These are phyloP conservation scores for Pissodes strobi DNA, from an alignment of 1,140 invertebrate genomes.

Conservation along the genomic window DNA sequence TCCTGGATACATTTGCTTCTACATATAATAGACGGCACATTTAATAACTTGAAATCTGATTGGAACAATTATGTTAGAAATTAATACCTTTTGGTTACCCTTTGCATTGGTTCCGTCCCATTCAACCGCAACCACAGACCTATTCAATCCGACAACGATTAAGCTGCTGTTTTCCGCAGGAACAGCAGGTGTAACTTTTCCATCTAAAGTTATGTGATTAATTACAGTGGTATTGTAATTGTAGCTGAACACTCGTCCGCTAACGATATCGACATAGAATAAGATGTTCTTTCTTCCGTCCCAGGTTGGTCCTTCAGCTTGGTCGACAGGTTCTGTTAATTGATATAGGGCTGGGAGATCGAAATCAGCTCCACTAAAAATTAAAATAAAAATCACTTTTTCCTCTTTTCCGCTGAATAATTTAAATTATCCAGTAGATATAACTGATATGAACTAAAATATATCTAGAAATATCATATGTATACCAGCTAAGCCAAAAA, in stretches of 20 bases:
- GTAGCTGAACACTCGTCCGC: constrained; percentile 62
- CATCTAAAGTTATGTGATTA: constrained; percentile 54
- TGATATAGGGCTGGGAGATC: constrained; percentile 60
- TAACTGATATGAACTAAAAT: too few relatives aligned
- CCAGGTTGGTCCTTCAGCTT: constrained; percentile 73
- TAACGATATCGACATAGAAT: constrained; percentile 69
- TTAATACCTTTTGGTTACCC: constrained; percentile 56
- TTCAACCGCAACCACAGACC: constrained; percentile 64
- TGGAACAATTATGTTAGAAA: too few relatives aligned
- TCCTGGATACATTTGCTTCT: too few relatives aligned
- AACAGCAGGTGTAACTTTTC: constrained; percentile 63
- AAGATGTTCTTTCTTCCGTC: constrained; percentile 64
- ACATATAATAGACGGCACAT: too few relatives aligned
- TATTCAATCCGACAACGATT: constrained; percentile 68
- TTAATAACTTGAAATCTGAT: too few relatives aligned
- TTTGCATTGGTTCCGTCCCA: constrained; percentile 67
- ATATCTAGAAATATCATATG: too few relatives aligned
- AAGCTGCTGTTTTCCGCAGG: constrained; percentile 67
- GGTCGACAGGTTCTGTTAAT: constrained; percentile 61
- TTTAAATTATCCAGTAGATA: too few relatives aligned
- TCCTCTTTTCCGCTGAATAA: too few relatives aligned
- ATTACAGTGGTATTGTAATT: constrained; percentile 60
- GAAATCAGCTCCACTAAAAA: constrained; percentile 10
- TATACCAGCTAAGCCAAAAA: too few relatives aligned
- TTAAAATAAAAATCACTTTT: too few relatives aligned